Evolutionary conservation across 2,113 vertebrate genomes (phyloP).

Genomic region (Cygnus atratus): DNA sequence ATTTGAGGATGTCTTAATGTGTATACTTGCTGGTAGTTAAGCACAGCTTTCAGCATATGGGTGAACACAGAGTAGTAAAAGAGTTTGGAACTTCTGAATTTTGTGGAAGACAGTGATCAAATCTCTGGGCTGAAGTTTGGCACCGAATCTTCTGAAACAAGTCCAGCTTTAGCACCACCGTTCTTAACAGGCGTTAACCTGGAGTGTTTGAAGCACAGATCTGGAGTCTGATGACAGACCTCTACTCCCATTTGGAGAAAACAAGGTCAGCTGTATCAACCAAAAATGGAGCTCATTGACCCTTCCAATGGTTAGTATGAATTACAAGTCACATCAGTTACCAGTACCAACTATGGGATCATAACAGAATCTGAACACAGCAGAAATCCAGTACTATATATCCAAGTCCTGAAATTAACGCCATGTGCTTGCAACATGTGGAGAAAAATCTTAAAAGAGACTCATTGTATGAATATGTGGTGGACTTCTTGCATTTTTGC

Average conservation of each 20-base stretch:
- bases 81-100: not conserved
- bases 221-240: not conserved
- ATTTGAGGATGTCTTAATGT: not conserved
- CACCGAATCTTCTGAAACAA: not conserved
- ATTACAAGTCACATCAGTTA: not conserved
- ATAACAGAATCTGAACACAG: not conserved
- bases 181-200: not conserved
- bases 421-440: not conserved
- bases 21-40: not conserved
- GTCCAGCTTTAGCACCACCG: not conserved
- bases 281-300: not conserved
- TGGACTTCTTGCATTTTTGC: not conserved
- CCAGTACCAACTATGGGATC: not conserved
- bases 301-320: not conserved
- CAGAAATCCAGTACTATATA: not conserved
- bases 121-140: not conserved
- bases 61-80: not conserved
- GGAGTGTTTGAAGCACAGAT: not conserved
- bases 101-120: not conserved
- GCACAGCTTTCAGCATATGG: not conserved
- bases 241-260: not conserved
- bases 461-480: not conserved
- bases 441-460: not conserved
- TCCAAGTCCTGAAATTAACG: not conserved
- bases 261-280: fast-evolving